Evolutionary conservation across 2,113 vertebrate genomes (phyloP).

Genomic region (Holacanthus passer): DNA sequence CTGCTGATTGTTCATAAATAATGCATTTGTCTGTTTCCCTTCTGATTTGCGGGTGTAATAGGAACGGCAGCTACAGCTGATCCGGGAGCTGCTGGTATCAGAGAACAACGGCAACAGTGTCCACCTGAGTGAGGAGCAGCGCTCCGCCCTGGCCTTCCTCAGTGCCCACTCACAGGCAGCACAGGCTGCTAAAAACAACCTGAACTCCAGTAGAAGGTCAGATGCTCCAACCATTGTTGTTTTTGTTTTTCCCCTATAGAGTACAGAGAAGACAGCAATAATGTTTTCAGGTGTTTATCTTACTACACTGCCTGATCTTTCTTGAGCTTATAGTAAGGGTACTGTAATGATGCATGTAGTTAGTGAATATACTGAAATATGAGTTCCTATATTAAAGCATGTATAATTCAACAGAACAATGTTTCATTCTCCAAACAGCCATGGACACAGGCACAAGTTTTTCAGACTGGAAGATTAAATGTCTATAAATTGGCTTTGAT

Average conservation of each 20-base stretch:
- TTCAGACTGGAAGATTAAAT: not conserved
- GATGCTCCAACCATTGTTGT: not conserved
- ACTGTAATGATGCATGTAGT: not conserved
- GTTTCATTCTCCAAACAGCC: not conserved
- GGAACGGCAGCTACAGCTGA: conserved; percentile 95
- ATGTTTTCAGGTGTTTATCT: not conserved
- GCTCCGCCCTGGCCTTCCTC: conserved; percentile 92
- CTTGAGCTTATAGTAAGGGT: not conserved
- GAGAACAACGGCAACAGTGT: conserved; percentile 90
- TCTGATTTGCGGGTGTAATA: conserved; percentile 62
- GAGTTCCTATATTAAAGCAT: not conserved
- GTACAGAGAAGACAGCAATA: not conserved
- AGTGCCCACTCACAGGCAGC: conserved; percentile 86
- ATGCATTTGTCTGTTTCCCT: not conserved
- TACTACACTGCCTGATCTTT: not conserved
- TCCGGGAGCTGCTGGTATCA: conserved; percentile 91
- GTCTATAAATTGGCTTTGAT: not conserved
- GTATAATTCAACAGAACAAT: not conserved
- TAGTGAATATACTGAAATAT: not conserved
- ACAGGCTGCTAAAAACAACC: conserved; percentile 68
- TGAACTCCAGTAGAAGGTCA: conserved; percentile 89
- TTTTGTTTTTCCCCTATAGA: not conserved
- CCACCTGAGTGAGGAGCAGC: conserved; percentile 94
- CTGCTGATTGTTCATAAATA: not conserved
- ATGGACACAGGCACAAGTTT: not conserved